Evolutionary conservation across 2,113 vertebrate genomes (phyloP).

Genomic region (Nothobranchius furzeri): DNA sequence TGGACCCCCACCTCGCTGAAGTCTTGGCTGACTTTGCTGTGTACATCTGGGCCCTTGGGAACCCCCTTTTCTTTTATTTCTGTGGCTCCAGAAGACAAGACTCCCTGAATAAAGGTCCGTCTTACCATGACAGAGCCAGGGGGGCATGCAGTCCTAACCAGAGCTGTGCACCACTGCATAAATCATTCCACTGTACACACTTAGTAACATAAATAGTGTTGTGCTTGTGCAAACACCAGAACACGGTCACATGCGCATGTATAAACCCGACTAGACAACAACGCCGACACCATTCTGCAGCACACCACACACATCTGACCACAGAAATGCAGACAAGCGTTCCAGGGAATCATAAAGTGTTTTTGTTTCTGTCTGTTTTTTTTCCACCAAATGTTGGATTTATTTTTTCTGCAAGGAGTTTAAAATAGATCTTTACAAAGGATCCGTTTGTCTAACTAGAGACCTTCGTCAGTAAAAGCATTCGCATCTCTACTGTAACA

Average conservation of each 20-base stretch:
- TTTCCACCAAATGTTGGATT: conserved; percentile 26
- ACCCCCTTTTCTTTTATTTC: conserved; percentile 37
- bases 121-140: conserved; percentile 71
- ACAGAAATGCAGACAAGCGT: conserved; percentile 61
- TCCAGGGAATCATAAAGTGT: conserved; percentile 30
- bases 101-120: conserved; percentile 44
- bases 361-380: conserved; percentile 43
- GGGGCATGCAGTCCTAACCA: conserved; percentile 44
- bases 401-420: conserved; percentile 25
- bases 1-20: conserved; percentile 6
- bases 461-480: not conserved
- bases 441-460: not conserved
- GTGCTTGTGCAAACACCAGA: conserved; percentile 18
- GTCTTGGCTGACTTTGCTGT: conserved; percentile 22
- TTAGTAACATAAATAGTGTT: conserved; percentile 11
- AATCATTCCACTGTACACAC: conserved; percentile 37
- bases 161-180: conserved; percentile 47
- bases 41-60: conserved; percentile 54
- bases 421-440: conserved; percentile 11
- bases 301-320: conserved; percentile 41
- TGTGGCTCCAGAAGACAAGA: conserved; percentile 45
- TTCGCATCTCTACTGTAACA: not conserved
- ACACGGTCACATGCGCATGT: conserved; percentile 18
- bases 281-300: conserved; percentile 18
- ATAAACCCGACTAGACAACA: conserved; percentile 14